Percentiles rank a stretch among this genome's conserved stretches.
phyloP scores from a whole-genome alignment of 1,140 invertebrate genomes.

The Sminthurides bifidus region DNA sequence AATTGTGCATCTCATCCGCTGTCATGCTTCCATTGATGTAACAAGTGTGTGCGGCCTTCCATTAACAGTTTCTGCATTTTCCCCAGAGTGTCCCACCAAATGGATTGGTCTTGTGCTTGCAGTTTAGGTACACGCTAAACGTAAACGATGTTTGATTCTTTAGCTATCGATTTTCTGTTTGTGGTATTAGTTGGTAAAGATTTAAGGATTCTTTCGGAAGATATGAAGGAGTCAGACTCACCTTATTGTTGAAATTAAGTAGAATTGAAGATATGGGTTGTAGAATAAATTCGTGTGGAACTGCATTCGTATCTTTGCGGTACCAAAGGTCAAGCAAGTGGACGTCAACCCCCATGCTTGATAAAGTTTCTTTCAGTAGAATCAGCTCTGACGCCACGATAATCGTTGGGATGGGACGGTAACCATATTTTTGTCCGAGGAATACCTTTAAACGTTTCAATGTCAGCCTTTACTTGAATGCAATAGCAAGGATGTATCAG shows the following conservation, averaged over 20 bases:
- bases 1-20: slow-evolving; percentile 91
- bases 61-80: slow-evolving; percentile 89
- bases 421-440: slow-evolving; percentile 95
- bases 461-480: too few species aligned
- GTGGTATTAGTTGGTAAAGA: too few species aligned
- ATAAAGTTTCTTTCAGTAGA: slow-evolving; percentile 69
- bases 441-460: slow-evolving; percentile 72
- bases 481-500: too few species aligned
- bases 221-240: too few species aligned
- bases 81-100: slow-evolving; percentile 93
- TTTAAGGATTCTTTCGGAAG: too few species aligned
- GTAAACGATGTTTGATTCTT: too few species aligned
- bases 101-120: slow-evolving; percentile 87
- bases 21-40: slow-evolving; percentile 74
- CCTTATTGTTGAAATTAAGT: slow-evolving; percentile 97
- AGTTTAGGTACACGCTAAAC: slow-evolving; percentile 76
- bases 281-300: slow-evolving; percentile 72
- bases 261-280: slow-evolving; percentile 95
- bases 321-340: slow-evolving; percentile 72
- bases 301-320: slow-evolving; percentile 88
- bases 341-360: slow-evolving; percentile 54
- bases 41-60: slow-evolving; percentile 78
- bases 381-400: slow-evolving; percentile 84
- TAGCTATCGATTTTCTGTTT: too few species aligned
- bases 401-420: slow-evolving; percentile 89